A percentile compares a stretch with the other conserved stretches of the same genome.
Evolutionary conservation across 1,140 invertebrate genomes (phyloP).

Genomic region (Halictus rubicundus): DNA sequence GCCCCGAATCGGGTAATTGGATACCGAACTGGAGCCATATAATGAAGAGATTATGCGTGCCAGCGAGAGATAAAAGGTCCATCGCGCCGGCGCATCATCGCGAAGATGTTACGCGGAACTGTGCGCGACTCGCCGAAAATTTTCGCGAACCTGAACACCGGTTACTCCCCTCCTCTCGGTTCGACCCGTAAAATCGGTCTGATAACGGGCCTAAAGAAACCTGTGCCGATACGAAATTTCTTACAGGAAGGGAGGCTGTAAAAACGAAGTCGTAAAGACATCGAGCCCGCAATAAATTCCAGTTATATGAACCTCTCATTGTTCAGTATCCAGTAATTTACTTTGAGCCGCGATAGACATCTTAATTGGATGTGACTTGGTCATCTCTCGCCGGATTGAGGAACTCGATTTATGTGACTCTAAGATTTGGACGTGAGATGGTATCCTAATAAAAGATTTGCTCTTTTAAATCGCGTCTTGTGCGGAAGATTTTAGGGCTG

Average conservation of each 20-base stretch:
- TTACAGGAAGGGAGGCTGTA: too few relatives aligned
- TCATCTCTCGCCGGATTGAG: too few relatives aligned
- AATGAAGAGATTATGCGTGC: conserved; percentile 53
- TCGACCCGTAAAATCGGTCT: background rate
- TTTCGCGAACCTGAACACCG: background rate
- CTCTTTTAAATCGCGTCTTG: too few relatives aligned
- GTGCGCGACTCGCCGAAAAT: background rate
- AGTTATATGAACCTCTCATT: background rate
- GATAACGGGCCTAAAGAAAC: background rate
- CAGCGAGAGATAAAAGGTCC: background rate
- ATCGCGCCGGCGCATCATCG: background rate
- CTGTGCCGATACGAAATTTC: background rate
- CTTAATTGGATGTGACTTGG: too few relatives aligned
- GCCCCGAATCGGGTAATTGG: conserved; percentile 41
- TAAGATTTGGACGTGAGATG: too few relatives aligned
- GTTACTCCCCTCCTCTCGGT: background rate
- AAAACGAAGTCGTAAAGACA: background rate
- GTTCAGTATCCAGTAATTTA: background rate
- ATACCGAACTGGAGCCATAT: conserved; percentile 43
- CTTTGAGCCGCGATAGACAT: background rate
- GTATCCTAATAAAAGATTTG: too few relatives aligned
- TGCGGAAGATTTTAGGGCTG: too few relatives aligned
- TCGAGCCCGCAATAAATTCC: background rate
- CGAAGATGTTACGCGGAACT: background rate
- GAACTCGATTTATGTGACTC: too few relatives aligned